Evolutionary conservation across 2,113 vertebrate genomes (phyloP), one percentile per base, ranked within the genome.

Genomic region (Xenopus borealis): DNA sequence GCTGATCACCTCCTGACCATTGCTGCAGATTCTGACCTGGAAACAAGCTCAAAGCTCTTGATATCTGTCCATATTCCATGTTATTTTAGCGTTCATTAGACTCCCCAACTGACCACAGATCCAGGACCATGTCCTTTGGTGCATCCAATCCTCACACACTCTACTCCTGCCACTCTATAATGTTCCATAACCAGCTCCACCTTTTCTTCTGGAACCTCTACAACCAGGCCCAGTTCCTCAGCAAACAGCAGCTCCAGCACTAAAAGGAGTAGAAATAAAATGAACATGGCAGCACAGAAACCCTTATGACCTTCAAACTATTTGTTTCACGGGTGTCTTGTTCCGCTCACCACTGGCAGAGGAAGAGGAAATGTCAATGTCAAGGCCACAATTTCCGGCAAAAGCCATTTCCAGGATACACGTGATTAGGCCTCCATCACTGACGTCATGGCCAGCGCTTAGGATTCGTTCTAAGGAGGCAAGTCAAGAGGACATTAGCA

Each of bases 401-500:
- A 98, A 95, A 4, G 94, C 95, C 95, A 96, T 96, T 83, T 98
- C 95, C 14, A 97, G 85, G 69, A 96, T 69, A 78, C 93, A 95
- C 62, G 92, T 90, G 79, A 97, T 79, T 13, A 96, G 89, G 1
- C 95, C 95, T 23, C 95, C 95, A 1, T 98, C 95, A 0, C 95
- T 98, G 81, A 98, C 87, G 75, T 98, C 95, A 11, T 98, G 95
- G 18, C 95, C 95, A 1, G 95, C 93, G 30, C 88, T 93, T 75
- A 97, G 85, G 30, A 87, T 71, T n/a, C 61, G 72, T 20, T 94
- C 95, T 62, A 47, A 18, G 45, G 46, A 9, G 16, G 11, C 20
- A 20, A 47, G 12, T 11, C 46, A 50, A 10, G 47, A 12, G 10
- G 23, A 18, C 9, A 10, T 14, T 6, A 57, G 23, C 12, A 20